Evolutionary conservation across 1,140 invertebrate species (phyloP).

Genomic region (Drosophila obscura): DNA sequence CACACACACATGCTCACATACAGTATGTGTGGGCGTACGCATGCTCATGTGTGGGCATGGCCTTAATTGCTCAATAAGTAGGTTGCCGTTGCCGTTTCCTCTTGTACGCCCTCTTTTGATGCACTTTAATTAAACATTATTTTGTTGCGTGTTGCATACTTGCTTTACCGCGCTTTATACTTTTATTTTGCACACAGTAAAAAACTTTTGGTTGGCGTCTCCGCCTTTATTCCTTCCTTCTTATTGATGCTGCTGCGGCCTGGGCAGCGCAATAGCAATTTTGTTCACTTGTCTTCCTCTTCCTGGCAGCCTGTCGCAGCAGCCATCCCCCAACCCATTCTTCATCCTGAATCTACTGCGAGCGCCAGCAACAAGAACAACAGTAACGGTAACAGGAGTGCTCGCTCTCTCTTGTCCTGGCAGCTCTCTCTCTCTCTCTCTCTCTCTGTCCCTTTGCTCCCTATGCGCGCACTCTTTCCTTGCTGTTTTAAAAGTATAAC

Average conservation of each 20-base stretch:
- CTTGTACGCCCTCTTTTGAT: constrained; percentile 37
- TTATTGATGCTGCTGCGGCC: constrained; percentile 66
- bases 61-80: constrained; percentile 73
- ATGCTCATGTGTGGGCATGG: constrained; percentile 44
- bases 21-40: constrained; percentile 28
- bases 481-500: constrained; percentile 19
- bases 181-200: constrained; percentile 8
- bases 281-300: constrained; percentile 75
- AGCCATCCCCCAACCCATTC: neutral
- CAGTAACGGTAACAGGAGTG: constrained; percentile 53
- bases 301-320: constrained; percentile 22
- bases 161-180: neutral
- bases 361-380: constrained; percentile 23
- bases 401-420: constrained; percentile 31
- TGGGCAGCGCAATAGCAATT: constrained; percentile 74
- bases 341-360: too few relatives aligned
- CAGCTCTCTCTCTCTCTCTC: constrained; percentile 7
- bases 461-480: constrained; percentile 40
- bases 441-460: constrained; percentile 20
- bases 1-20: constrained; percentile 22
- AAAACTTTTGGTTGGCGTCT: constrained; percentile 5
- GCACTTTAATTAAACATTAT: constrained; percentile 66
- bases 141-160: constrained; percentile 23
- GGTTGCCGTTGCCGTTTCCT: constrained; percentile 48
- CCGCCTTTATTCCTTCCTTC: constrained; percentile 4